phyloP scores from a whole-genome alignment of 2,888 invertebrate species.

The Apamea epomidion region DNA sequence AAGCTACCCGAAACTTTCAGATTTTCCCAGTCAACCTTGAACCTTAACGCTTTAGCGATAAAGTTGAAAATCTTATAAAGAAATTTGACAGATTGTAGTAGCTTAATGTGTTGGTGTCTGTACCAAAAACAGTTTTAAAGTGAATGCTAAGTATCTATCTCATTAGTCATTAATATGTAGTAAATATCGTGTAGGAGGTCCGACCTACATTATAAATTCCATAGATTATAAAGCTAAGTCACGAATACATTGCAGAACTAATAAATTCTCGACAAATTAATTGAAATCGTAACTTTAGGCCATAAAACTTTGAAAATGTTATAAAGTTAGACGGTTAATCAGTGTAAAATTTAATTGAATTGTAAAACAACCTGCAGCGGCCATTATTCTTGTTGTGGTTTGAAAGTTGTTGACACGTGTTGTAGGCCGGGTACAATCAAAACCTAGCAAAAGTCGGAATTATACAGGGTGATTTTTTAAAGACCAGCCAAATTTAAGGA shows the following conservation, averaged over 20 bases:
- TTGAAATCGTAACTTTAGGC: slow-evolving; percentile 11
- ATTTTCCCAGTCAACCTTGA: too few relatives aligned
- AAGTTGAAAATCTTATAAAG: too few relatives aligned
- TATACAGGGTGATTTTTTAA: too few relatives aligned
- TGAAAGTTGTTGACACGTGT: slow-evolving; percentile 4
- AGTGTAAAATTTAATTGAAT: slow-evolving; percentile 6
- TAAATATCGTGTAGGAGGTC: slow-evolving; percentile 12
- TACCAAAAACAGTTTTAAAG: background rate
- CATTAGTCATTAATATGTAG: background rate
- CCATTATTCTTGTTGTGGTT: background rate
- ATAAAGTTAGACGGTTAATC: slow-evolving; percentile 4
- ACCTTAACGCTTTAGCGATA: too few relatives aligned
- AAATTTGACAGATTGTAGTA: too few relatives aligned
- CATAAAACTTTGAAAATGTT: slow-evolving; percentile 13
- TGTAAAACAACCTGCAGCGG: background rate
- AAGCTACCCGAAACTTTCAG: too few relatives aligned
- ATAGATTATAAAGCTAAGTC: slow-evolving; percentile 15
- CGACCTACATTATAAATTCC: slow-evolving; percentile 21
- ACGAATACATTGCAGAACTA: slow-evolving; percentile 17
- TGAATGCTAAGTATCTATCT: slow-evolving; percentile 8
- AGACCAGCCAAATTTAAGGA: too few relatives aligned
- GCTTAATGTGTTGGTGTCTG: too few relatives aligned
- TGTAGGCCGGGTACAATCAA: too few relatives aligned
- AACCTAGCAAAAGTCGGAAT: background rate
- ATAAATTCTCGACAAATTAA: slow-evolving; percentile 21